These are phyloP conservation scores for Euschistus heros DNA, from an alignment of 1,140 invertebrate species.

Conservation along the genomic window DNA sequence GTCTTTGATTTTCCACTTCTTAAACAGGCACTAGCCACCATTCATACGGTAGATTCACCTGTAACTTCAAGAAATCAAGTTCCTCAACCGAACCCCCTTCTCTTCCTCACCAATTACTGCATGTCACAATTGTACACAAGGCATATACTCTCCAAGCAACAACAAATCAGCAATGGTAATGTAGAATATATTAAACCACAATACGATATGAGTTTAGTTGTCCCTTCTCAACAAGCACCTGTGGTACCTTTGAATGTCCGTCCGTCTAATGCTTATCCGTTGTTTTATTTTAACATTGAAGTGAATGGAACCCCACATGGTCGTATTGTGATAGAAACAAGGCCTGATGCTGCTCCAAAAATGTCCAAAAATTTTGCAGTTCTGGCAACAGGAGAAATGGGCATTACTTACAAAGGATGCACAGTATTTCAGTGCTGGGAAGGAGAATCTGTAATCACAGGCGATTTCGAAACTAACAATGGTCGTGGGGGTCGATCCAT, in stretches of 20 bases:
- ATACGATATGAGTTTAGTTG: conserved; percentile 29
- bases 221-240: conserved; percentile 37
- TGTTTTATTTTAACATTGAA: conserved; percentile 68
- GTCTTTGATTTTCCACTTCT: conserved; percentile 53
- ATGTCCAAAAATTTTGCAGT: conserved; percentile 83
- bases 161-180: conserved; percentile 41
- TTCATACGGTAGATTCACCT: conserved; percentile 42
- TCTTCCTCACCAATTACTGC: conserved; percentile 62
- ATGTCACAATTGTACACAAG: conserved; percentile 60
- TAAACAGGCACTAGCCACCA: conserved; percentile 49
- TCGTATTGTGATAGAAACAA: conserved; percentile 70
- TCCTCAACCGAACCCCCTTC: conserved; percentile 39
- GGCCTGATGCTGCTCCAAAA: conserved; percentile 72
- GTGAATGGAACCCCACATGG: conserved; percentile 58
- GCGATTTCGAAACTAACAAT: conserved; percentile 66
- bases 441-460: conserved; percentile 50
- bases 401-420: conserved; percentile 67
- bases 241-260: conserved; percentile 28
- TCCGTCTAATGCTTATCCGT: conserved; percentile 41
- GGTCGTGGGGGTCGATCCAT: conserved; percentile 66
- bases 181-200: conserved; percentile 41
- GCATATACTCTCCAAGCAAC: conserved; percentile 48
- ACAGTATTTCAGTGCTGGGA: conserved; percentile 72
- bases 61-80: conserved; percentile 26
- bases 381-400: conserved; percentile 65